Base-by-base conservation (phyloP, 2,113 vertebrate genomes). In the Nyctereutes procyonoides region DNA sequence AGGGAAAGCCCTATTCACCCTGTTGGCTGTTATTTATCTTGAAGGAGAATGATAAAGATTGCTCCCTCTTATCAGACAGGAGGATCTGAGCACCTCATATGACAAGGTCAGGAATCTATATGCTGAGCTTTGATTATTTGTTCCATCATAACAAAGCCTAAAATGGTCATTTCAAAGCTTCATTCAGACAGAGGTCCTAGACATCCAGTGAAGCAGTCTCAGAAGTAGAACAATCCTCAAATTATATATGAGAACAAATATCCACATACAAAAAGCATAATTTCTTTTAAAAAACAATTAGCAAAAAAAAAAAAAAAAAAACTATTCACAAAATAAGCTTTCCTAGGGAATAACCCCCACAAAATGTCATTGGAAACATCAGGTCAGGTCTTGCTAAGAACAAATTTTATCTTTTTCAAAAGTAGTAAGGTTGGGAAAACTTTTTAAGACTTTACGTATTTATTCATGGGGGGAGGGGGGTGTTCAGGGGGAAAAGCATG, bases 1-100 rank as follows among this genome's bases (percentile, higher is more conserved):
- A 53, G 62, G 62, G 38, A 79, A 58, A 93, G 60, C 43, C 93
- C 76, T 32, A 6, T 26, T 60, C 51, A 10, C 35, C 60, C 5
- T 13, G 2, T 11, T 6, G 80, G 63, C 58, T 32, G 15, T 26
- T n/a, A 6, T 3, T 85, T 14, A 8, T 8, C 30, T 19, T 28
- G 56, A 60, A 24, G 0, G 9, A 48, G 48, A 84, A 32, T 7
- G 13, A 38, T 7, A n/a, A 56, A 1, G 2, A 71, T 3, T 3
- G 82, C 20, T 24, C n/a, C 0, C 8, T 30, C 35, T 24, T 5
- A 35, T 2, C n/a, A 3, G 1, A 2, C 5, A 10, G 56, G 6
- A 94, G 28, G 35, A 51, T 32, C 0, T 16, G 6, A 62, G 30
- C 1, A 11, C 87, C 35, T 53, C 19, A 0, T 5, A 35, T 0